Evolutionary conservation across 2,797 vertebrate species (phyloP).

Genomic region (Notamacropus eugenii): DNA sequence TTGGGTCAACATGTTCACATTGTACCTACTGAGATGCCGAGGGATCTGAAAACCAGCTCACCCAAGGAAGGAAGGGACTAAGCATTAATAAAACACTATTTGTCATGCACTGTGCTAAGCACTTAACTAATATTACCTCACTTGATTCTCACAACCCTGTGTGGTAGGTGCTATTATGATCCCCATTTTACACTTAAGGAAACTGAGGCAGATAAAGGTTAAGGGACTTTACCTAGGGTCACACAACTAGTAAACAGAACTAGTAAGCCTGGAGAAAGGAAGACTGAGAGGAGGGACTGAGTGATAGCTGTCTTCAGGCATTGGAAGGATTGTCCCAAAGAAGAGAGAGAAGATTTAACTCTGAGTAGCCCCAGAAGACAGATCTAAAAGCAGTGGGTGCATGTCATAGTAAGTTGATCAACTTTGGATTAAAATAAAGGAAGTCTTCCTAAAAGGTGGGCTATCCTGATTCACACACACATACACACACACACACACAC

Average conservation of each 20-base stretch:
- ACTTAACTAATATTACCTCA: not conserved
- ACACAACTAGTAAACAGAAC: not conserved
- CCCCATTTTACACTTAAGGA: not conserved
- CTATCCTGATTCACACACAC: not conserved
- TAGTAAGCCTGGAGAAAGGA: not conserved
- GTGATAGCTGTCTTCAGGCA: not conserved
- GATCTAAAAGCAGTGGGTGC: not conserved
- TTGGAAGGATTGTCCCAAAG: not conserved
- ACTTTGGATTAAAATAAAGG: not conserved
- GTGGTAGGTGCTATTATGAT: not conserved
- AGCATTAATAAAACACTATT: not conserved
- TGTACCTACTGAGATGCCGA: not conserved
- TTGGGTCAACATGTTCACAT: not conserved
- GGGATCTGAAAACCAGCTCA: not conserved
- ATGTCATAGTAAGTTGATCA: not conserved
- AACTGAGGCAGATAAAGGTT: not conserved
- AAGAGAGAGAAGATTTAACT: not conserved
- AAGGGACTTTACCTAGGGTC: not conserved
- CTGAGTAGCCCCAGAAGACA: not conserved
- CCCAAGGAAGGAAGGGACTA: not conserved
- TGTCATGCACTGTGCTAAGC: not conserved
- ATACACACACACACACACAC: too few species aligned
- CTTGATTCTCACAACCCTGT: too few species aligned
- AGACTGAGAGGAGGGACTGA: not conserved
- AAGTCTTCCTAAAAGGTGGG: not conserved